Evolutionary conservation across 2,797 vertebrate species (phyloP).

Genomic region (Squalus acanthias): DNA sequence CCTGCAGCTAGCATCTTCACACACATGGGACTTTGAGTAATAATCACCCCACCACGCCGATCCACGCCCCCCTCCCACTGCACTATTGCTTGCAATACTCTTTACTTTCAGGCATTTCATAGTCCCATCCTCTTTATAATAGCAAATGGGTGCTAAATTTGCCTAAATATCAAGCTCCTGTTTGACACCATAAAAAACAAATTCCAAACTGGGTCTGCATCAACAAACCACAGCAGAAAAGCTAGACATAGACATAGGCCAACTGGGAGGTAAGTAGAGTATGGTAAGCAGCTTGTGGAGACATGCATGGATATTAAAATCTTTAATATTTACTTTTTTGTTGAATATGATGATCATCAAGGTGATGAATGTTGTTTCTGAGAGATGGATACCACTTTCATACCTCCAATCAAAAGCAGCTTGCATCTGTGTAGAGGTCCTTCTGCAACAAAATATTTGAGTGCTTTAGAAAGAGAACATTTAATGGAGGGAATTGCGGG

Average conservation of each 20-base stretch:
- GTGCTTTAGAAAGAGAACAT: neutral
- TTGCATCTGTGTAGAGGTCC: neutral
- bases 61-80: neutral
- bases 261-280: neutral
- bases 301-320: neutral
- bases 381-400: neutral
- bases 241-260: neutral
- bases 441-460: neutral
- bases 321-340: neutral
- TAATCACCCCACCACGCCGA: neutral
- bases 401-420: neutral
- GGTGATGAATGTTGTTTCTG: neutral
- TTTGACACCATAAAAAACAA: neutral
- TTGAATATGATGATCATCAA: neutral
- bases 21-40: neutral
- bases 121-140: neutral
- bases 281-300: neutral
- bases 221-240: neutral
- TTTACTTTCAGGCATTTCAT: neutral
- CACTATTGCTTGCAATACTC: neutral
- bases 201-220: neutral
- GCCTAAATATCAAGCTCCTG: neutral
- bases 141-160: neutral
- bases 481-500: neutral
- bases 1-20: neutral